Evolutionary conservation across 2,113 vertebrate species (phyloP).

Genomic region (Oreochromis tanganicae): DNA sequence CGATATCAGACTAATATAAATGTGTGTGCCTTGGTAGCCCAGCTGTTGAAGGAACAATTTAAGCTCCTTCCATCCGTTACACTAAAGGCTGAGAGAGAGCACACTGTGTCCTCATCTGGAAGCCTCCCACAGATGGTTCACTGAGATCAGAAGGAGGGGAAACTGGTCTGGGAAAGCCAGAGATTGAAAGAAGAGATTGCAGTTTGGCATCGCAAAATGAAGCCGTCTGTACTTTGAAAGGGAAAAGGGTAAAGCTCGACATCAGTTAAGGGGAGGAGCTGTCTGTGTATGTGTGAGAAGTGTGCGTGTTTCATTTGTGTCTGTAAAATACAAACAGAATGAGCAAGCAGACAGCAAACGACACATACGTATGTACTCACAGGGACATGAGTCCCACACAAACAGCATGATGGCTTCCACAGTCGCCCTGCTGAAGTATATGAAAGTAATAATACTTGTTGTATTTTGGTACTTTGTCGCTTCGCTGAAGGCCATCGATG

Average conservation of each 20-base stretch:
- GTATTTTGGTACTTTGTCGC: neutral
- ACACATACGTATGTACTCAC: neutral
- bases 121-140: neutral
- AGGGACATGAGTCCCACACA: neutral
- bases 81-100: neutral
- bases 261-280: neutral
- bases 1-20: neutral
- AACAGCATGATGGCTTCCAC: neutral
- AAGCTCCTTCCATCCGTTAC: neutral
- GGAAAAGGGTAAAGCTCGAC: neutral
- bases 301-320: neutral
- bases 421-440: neutral
- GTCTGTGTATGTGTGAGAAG: accelerated
- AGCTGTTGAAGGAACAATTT: neutral
- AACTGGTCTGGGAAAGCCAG: neutral
- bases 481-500: neutral
- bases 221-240: accelerated
- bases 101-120: neutral
- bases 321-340: neutral
- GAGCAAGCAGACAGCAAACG: neutral
- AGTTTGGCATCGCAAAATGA: neutral
- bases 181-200: neutral
- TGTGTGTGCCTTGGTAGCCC: neutral
- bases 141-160: neutral
- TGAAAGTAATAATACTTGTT: neutral